Conservation (phyloP, 1,140 invertebrate genomes). For the Belonocnema kinseyi region DNA sequence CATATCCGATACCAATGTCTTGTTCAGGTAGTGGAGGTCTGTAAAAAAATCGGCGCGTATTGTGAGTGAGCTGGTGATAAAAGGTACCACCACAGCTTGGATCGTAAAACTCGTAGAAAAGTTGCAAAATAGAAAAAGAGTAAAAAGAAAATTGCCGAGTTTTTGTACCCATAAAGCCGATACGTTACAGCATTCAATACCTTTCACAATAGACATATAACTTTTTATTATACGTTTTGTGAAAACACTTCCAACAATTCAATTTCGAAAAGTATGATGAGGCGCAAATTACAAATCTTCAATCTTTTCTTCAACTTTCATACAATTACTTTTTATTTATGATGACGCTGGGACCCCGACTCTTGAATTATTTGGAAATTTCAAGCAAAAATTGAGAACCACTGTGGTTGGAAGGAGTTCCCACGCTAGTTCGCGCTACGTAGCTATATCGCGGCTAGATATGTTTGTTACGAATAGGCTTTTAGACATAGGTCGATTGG, state of each 20-base stretch:
- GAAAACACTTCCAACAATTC: too few relatives aligned
- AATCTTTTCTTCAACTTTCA: too few relatives aligned
- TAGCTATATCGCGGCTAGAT: slow-evolving; percentile 59
- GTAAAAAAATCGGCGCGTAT: slow-evolving; percentile 63
- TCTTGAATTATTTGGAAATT: too few relatives aligned
- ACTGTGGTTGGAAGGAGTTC: slow-evolving; percentile 61
- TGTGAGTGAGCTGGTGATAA: slow-evolving; percentile 62
- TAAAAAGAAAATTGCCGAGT: slow-evolving; percentile 39
- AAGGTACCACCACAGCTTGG: slow-evolving; percentile 59
- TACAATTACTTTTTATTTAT: too few relatives aligned
- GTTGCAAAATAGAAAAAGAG: slow-evolving; percentile 51
- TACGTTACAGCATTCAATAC: slow-evolving; percentile 37
- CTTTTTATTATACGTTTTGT: slow-evolving; percentile 19
- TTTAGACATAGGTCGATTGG: slow-evolving; percentile 58
- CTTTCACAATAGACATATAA: slow-evolving; percentile 31
- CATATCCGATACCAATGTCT: slow-evolving; percentile 54
- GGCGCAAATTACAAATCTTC: too few relatives aligned
- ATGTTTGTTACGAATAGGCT: slow-evolving; percentile 43
- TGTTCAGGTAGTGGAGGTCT: slow-evolving; percentile 60
- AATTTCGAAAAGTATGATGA: too few relatives aligned
- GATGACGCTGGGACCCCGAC: too few relatives aligned
- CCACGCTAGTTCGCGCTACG: slow-evolving; percentile 63
- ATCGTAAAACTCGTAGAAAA: slow-evolving; percentile 62
- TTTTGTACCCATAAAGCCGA: slow-evolving; percentile 40
- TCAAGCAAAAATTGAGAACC: slow-evolving; percentile 52